Evolutionary conservation across 2,797 vertebrate genomes (phyloP), one percentile per base, ranked within the genome.

Genomic region (Spheniscus humboldti): DNA sequence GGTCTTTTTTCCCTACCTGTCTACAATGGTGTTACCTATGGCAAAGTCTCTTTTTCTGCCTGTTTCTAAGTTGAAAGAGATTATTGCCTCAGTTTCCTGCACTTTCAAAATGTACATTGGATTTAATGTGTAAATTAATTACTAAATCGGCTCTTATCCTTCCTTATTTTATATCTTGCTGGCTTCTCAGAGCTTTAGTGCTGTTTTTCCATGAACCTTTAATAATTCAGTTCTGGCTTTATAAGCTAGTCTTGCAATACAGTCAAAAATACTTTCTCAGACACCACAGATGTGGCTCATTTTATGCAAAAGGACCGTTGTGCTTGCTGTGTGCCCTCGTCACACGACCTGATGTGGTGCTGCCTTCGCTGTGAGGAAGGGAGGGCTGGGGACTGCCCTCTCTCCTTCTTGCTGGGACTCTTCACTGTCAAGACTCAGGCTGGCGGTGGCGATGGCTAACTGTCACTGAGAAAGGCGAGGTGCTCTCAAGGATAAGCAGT

Each of bases 371-470:
- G 7, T 30, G 71, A 87, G 13, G 57, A 50, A 43, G 25, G 18
- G 25, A 45, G 18, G 24, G 10, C 37, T 78, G 37, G 18, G 33
- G 13, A 31, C 33, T 52, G 33, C 30, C 37, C 53, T 69, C 25
- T 43, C 16, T 66, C 22, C 13, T 55, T 16, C 31, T 62, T 57
- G 10, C 9, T 56, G 37, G 27, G 25, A 37, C 23, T 41, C 14
- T 62, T 53, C 35, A 15, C 10, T 45, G 1, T 35, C 39, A 72
- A 68, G 48, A 71, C 31, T 71, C 24, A 12, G 41, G 30, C 37
- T 81, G 62, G 55, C 0, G 0, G 28, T 28, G 31, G n/a, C 22
- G 22, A 16, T 15, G 23, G 24, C 37, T 31, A 68, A 13, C 33
- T 75, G 22, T 56, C 41, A 4, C 25, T 45, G 28, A 9, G n/a